Conservation (phyloP, 2,113 vertebrate genomes). For the Leucoraja erinaceus region DNA sequence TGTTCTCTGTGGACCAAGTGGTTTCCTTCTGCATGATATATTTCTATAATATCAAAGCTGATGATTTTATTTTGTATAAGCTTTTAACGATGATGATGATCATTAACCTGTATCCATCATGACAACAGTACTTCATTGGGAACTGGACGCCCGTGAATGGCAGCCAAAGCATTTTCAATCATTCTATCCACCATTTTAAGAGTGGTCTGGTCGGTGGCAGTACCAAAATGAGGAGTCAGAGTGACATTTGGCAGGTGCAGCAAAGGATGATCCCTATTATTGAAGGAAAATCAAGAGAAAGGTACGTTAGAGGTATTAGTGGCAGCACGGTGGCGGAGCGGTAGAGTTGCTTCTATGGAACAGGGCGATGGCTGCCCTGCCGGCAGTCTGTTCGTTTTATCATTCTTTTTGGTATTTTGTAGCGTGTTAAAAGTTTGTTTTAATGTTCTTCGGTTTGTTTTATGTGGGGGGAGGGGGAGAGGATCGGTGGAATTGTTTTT, state of each 20-base stretch:
- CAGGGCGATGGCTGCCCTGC: too few species aligned
- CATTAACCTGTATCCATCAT: neutral
- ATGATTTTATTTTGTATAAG: neutral
- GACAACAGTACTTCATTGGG: constrained; percentile 47
- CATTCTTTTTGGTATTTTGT: too few species aligned
- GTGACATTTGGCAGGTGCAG: constrained; percentile 50
- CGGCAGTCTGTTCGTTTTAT: too few species aligned
- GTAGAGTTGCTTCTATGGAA: too few species aligned
- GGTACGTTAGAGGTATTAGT: neutral
- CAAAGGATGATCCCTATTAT: constrained; percentile 50
- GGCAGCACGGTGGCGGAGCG: too few species aligned
- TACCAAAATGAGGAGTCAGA: constrained; percentile 50
- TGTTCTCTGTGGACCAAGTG: too few species aligned
- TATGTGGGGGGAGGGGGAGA: too few species aligned
- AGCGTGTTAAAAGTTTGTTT: too few species aligned
- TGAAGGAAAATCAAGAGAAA: constrained; percentile 36
- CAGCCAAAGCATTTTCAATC: constrained; percentile 48
- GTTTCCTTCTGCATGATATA: too few species aligned
- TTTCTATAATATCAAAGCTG: too few species aligned
- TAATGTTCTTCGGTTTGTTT: too few species aligned
- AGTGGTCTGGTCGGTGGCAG: constrained; percentile 44
- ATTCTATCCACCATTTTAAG: constrained; percentile 46
- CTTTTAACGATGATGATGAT: neutral
- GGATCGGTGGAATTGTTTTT: too few species aligned
- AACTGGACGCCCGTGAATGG: constrained; percentile 45